Percentiles rank a stretch among this genome's conserved stretches.
Evolutionary conservation across 1,140 invertebrate genomes (phyloP).

Genomic region (Drosophila arawakana): DNA sequence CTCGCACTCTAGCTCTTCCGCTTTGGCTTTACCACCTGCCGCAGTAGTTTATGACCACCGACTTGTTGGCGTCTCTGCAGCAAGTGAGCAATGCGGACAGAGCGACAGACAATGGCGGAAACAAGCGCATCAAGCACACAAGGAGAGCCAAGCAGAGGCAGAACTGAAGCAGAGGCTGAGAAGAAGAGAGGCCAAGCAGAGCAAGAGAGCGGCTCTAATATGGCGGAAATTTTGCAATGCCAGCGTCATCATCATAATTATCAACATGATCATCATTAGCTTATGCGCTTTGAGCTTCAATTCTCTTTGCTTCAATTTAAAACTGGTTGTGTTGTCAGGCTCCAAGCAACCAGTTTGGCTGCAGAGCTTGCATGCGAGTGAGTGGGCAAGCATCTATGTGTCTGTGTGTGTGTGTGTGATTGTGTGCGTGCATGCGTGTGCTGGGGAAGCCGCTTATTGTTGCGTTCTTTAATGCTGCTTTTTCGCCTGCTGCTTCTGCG

Average conservation of each 20-base stretch:
- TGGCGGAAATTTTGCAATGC: slow-evolving; percentile 44
- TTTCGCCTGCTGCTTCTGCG: slow-evolving; percentile 20
- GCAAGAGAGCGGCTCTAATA: slow-evolving; percentile 22
- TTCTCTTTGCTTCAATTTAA: slow-evolving; percentile 31
- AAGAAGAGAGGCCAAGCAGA: background rate
- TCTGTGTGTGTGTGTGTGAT: background rate
- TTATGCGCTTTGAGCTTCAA: slow-evolving; percentile 27
- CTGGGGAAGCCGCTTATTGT: slow-evolving; percentile 51
- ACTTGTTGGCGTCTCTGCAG: slow-evolving; percentile 43
- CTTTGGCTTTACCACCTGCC: slow-evolving; percentile 45
- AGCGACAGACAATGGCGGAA: slow-evolving; percentile 38
- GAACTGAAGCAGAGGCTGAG: background rate
- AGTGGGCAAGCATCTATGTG: background rate
- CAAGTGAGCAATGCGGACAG: slow-evolving; percentile 12
- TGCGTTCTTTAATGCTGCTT: slow-evolving; percentile 18
- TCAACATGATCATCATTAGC: slow-evolving; percentile 1
- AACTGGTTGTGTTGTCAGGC: slow-evolving; percentile 31
- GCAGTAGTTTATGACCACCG: slow-evolving; percentile 48
- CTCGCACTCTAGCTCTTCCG: background rate
- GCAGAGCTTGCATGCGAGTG: background rate
- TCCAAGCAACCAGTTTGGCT: slow-evolving; percentile 35
- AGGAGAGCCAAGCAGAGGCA: slow-evolving; percentile 3
- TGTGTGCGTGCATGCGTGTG: slow-evolving; percentile 21
- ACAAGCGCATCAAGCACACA: slow-evolving; percentile 49
- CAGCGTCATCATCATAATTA: slow-evolving; percentile 1